phyloP scores from a whole-genome alignment of 2,113 vertebrate genomes.

The Cynocephalus volans region DNA sequence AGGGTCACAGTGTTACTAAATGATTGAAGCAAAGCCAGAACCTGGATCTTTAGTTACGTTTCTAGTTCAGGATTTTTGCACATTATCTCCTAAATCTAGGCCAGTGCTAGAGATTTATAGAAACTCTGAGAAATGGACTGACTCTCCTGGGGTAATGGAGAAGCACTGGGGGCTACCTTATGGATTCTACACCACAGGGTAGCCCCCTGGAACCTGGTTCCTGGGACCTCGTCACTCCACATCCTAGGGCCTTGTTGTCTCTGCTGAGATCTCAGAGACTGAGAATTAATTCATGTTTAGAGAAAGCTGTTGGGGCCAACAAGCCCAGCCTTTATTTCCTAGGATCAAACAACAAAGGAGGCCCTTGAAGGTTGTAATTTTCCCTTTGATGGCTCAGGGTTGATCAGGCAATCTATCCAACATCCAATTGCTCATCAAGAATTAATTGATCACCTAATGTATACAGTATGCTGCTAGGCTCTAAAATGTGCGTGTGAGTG shows the following conservation, averaged over 20 bases:
- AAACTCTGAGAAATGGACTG: neutral
- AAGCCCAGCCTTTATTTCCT: neutral
- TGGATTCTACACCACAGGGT: neutral
- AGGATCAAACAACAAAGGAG: neutral
- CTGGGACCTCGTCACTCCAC: accelerated
- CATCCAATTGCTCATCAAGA: neutral
- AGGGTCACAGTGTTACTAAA: neutral
- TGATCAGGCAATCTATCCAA: neutral
- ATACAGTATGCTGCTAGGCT: neutral
- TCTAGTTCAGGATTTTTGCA: neutral
- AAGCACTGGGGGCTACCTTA: neutral
- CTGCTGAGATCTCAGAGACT: neutral
- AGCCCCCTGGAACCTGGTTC: neutral
- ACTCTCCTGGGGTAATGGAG: neutral
- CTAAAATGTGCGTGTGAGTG: neutral
- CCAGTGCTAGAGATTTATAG: neutral
- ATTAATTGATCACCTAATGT: neutral
- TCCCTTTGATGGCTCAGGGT: neutral
- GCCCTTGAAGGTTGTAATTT: neutral
- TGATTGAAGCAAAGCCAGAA: neutral
- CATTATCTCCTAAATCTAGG: neutral
- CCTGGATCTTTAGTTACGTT: neutral
- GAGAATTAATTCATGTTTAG: neutral
- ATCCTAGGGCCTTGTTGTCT: neutral
- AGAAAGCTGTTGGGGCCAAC: neutral